Base-by-base conservation (phyloP, 2,888 invertebrate genomes). In the Mycogona germanica region DNA sequence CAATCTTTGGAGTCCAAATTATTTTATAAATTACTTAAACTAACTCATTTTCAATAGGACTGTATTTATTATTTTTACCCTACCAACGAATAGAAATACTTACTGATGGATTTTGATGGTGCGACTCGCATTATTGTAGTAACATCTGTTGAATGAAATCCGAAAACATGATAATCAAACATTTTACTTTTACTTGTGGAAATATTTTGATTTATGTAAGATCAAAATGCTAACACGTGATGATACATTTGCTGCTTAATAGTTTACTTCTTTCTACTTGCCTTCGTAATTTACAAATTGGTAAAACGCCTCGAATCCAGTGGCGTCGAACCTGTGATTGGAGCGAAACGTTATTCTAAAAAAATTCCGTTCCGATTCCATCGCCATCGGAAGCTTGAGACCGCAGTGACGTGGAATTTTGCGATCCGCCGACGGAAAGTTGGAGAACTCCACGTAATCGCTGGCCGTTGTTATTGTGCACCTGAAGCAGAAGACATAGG, bases 391-490 rank as follows among this genome's bases (percentile, higher is more conserved):
- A 25, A 61, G 60, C 38, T 62, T 62, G 64, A 82, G 81, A 6
- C 95, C 95, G 69, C 96, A 97, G 68, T 87, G 84, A 65, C 88
- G 78, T 46, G 82, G 79, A 70, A 85, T 88, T 70, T 91, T 89
- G 65, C 87, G 78, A 73, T 97, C 96, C 62, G 83, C 79, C 58
- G 86, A 81, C 77, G 87, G 80, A 68, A 84, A 91, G 74, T 96
- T 97, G 45, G 93, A 93, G 72, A 97, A 92, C 70, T 95, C 89
- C 51, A 97, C 87, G 71, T 85, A 95, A 72, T 97, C 97, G 66
- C 93, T 95, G 41, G 89, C 87, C 2, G 92, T 86, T 45, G 81
- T 78, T 55, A 86, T 84, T 65, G 87, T 87, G 68, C 96, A 97
- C 60, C 95, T 96, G 74, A 28, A 3, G 32, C 29, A 32, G 7